Conservation (phyloP, 2,888 invertebrate genomes). For the Epistrophe grossulariae region DNA sequence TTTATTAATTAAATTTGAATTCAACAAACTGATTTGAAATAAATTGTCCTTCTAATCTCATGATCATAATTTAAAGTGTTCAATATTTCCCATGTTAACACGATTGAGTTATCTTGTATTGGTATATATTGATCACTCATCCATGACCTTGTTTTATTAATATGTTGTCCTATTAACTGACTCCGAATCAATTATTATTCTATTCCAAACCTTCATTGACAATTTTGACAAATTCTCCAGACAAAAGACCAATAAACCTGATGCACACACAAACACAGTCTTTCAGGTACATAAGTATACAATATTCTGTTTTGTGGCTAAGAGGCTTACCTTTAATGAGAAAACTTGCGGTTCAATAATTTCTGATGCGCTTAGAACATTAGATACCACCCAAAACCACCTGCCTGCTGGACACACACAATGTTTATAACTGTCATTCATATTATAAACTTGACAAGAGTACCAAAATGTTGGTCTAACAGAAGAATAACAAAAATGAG, state of each 20-base stretch:
- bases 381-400: slow-evolving; percentile 54
- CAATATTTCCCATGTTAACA: neutral
- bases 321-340: slow-evolving; percentile 84
- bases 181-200: slow-evolving; percentile 51
- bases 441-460: slow-evolving; percentile 27
- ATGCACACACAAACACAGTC: slow-evolving; percentile 1
- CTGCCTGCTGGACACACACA: slow-evolving; percentile 54
- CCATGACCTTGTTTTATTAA: slow-evolving; percentile 40
- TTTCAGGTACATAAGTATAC: slow-evolving; percentile 20
- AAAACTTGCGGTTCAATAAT: slow-evolving; percentile 83
- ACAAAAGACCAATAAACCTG: slow-evolving; percentile 56
- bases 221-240: slow-evolving; percentile 16
- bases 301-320: slow-evolving; percentile 65
- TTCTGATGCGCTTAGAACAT: slow-evolving; percentile 75
- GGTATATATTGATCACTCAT: slow-evolving; percentile 25
- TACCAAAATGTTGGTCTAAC: neutral
- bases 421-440: slow-evolving; percentile 48
- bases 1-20: too few species aligned
- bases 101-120: neutral
- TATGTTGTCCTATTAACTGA: slow-evolving; percentile 40
- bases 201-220: slow-evolving; percentile 25
- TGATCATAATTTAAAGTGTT: neutral
- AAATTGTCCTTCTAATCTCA: neutral
- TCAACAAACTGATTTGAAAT: too few species aligned
- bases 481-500: neutral